These are phyloP conservation scores for Agapetus fuscipes DNA, from an alignment of 2,888 invertebrate species.

Conservation along the genomic window DNA sequence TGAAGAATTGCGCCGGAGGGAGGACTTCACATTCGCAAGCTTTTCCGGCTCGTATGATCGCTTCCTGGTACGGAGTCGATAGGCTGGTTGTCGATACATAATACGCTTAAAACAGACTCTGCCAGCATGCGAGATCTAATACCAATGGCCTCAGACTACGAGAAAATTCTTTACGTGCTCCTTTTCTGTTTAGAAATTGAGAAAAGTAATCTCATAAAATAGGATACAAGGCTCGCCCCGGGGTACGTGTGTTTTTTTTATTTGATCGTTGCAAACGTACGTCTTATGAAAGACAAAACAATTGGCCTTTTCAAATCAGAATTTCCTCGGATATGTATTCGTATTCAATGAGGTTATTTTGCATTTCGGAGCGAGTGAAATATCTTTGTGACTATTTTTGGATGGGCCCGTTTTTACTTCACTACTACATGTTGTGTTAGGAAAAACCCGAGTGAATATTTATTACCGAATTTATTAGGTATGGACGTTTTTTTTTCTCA, in stretches of 20 bases:
- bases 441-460: neutral
- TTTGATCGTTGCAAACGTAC: constrained; percentile 12
- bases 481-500: neutral
- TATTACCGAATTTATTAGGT: neutral
- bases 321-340: constrained; percentile 7
- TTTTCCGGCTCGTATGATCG: too few relatives aligned
- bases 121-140: constrained; percentile 1
- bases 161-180: constrained; percentile 10
- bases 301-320: constrained; percentile 4
- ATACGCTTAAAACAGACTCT: constrained; percentile 13
- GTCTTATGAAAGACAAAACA: constrained; percentile 12
- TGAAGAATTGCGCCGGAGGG: constrained; percentile 17
- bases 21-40: constrained; percentile 7
- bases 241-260: constrained; percentile 8
- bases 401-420: neutral
- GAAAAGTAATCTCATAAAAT: constrained; percentile 18
- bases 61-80: too few relatives aligned
- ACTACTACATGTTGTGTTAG: neutral
- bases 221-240: constrained; percentile 12
- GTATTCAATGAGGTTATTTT: constrained; percentile 8
- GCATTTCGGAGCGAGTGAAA: neutral
- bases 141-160: constrained; percentile 1
- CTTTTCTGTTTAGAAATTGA: constrained; percentile 12
- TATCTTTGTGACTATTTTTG: neutral
- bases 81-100: constrained; percentile 9